These are phyloP conservation scores for Drosophila vallismaia DNA, from an alignment of 2,888 invertebrate species.

Conservation along the genomic window DNA sequence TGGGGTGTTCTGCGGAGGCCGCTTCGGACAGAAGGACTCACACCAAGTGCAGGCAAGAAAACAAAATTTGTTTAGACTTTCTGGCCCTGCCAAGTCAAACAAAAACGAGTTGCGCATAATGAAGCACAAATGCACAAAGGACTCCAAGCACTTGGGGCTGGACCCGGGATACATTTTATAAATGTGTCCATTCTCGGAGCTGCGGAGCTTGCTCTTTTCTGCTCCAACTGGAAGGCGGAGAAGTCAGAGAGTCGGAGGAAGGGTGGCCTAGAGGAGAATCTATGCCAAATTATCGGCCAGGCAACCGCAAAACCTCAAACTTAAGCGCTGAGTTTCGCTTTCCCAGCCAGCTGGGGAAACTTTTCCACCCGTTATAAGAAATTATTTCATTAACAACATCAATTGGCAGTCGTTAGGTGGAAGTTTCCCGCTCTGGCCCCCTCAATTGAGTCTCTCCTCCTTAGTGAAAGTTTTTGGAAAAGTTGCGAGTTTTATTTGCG, in stretches of 20 bases:
- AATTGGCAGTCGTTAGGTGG: conserved; percentile 64
- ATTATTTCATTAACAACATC: conserved; percentile 78
- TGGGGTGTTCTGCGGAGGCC: conserved; percentile 47
- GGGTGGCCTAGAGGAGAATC: conserved; percentile 19
- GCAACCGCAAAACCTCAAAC: conserved; percentile 35
- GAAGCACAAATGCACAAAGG: conserved; percentile 72
- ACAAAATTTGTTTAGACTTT: conserved; percentile 69
- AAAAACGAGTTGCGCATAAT: conserved; percentile 75
- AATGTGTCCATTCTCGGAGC: conserved; percentile 29
- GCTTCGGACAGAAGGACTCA: neutral
- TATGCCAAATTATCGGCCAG: conserved; percentile 46
- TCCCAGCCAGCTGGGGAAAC: conserved; percentile 47
- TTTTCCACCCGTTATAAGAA: conserved; percentile 61
- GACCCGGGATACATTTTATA: conserved; percentile 42
- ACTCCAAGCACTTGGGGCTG: conserved; percentile 28
- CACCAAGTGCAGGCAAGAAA: conserved; percentile 56
- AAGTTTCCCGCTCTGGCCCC: conserved; percentile 41
- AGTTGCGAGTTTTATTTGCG: conserved; percentile 58
- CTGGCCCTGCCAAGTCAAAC: conserved; percentile 64
- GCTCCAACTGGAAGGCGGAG: neutral
- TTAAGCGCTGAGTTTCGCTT: conserved; percentile 72
- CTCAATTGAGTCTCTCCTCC: conserved; percentile 1
- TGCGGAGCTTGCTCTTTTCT: conserved; percentile 27
- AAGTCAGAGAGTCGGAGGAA: neutral
- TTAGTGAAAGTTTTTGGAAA: conserved; percentile 49